phyloP scores from a whole-genome alignment of 2,113 vertebrate species.

The Brevimyrus niger region DNA sequence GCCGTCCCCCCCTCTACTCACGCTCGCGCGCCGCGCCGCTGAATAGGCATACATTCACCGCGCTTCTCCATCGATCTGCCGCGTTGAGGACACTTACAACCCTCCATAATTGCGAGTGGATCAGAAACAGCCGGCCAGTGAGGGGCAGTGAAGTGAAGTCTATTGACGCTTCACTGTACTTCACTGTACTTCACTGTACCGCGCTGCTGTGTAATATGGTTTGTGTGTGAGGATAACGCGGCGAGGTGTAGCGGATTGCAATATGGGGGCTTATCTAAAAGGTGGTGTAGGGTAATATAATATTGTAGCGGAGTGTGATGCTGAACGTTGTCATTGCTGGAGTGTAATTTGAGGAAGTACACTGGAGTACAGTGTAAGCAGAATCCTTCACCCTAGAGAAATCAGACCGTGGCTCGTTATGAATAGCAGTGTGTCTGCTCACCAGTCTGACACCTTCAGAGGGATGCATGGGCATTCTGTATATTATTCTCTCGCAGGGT shows the following conservation, averaged over 20 bases:
- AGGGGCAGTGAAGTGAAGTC: neutral
- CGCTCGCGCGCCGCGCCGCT: neutral
- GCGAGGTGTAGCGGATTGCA: neutral
- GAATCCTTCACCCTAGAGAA: neutral
- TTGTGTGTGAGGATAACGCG: neutral
- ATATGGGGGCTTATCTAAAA: neutral
- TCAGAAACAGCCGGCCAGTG: neutral
- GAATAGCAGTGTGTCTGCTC: neutral
- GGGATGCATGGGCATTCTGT: neutral
- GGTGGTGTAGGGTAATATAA: neutral
- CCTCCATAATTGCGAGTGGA: neutral
- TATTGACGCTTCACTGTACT: neutral
- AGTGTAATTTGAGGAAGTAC: neutral
- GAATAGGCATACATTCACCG: neutral
- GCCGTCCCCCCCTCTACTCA: neutral
- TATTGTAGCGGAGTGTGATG: neutral
- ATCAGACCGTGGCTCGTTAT: neutral
- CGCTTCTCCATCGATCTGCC: neutral
- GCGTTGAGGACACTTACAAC: neutral
- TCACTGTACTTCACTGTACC: neutral
- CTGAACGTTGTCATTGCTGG: neutral
- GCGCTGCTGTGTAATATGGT: neutral
- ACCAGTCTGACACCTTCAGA: neutral
- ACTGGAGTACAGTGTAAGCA: neutral
- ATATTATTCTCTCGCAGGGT: constrained; percentile 54